Evolutionary conservation across 1,140 invertebrate genomes (phyloP), one percentile per base, ranked within the genome.

Genomic region (Hypothenemus hampei): DNA sequence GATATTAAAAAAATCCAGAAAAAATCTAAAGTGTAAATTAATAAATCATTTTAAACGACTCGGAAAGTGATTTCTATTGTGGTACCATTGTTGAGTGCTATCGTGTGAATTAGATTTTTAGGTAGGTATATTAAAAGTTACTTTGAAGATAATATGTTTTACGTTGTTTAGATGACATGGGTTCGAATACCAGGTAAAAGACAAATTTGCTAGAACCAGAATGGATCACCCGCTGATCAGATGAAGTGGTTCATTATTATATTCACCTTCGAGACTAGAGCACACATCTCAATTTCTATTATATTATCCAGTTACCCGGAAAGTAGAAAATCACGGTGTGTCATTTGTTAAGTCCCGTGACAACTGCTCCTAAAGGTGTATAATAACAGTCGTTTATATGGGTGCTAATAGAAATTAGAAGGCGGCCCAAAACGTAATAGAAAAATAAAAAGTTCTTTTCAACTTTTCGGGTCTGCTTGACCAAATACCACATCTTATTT

Each of bases 141-240:
- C 36, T 49, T 49, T 49, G 7, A 49, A 49, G 47, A 35, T 49
- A 49, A 49, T 49, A 49, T 16, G 47, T 49, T n/a, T n/a, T 49
- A 49, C 19, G 3, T 11, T 8, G 47, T 23, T n/a, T 21, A 48
- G 18, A 22, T 49, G 47, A 39, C 47, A 24, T 49, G 47, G 47
- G 47, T 49, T 22, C 18, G 21, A 39, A 39, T 49, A 49, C 47
- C 47, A 49, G 47, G 47, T 49, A 49, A 49, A 49, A 31, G 47
- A 49, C 47, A 49, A 59, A 64, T 56, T 65, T 64, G 62, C 62
- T 60, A 64, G 59, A 60, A 60, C 58, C 54, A n/a, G 52, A 62
- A 52, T 35, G 52, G n/a, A 47, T 47, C 52, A 45, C 57, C 57
- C 39, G 50, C 39, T 11, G 57, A n/a, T 18, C 19, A 4, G 16